A percentile compares a stretch with the other conserved stretches of the same genome.
Conservation (phyloP, 2,888 invertebrate genomes). For the Lepidochrysops patricia region DNA sequence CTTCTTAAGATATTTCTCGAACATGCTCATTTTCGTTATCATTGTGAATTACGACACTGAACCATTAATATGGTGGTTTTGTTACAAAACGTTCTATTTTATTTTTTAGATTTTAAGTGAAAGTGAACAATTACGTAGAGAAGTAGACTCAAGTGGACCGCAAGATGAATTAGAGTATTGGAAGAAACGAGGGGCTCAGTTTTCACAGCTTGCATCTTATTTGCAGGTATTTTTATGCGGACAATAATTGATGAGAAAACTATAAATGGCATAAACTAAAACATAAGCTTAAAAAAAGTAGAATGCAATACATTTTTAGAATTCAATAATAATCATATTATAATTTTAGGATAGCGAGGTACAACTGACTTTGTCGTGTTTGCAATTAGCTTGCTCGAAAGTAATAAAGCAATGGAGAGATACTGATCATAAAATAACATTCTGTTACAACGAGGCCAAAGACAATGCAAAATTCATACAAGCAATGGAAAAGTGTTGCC, state of each 20-base stretch:
- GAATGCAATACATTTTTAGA: no score
- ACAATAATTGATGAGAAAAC: neutral
- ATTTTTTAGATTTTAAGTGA: slow-evolving; percentile 81
- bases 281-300: no score
- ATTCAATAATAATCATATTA: slow-evolving; percentile 1
- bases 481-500: slow-evolving; percentile 95
- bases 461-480: slow-evolving; percentile 95
- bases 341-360: slow-evolving; percentile 79
- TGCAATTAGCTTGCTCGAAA: slow-evolving; percentile 85
- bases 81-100: neutral
- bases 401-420: slow-evolving; percentile 88
- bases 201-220: slow-evolving; percentile 88
- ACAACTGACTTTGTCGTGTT: slow-evolving; percentile 82
- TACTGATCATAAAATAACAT: slow-evolving; percentile 91
- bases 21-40: no score
- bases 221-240: slow-evolving; percentile 67
- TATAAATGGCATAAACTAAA: neutral
- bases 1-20: no score
- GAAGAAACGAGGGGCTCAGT: slow-evolving; percentile 95
- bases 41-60: no score
- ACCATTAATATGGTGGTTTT: no score
- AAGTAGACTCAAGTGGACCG: slow-evolving; percentile 93
- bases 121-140: slow-evolving; percentile 92
- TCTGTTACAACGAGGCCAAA: slow-evolving; percentile 95
- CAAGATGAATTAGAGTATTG: slow-evolving; percentile 97